A percentile compares a stretch with the other conserved stretches of the same genome.
Evolutionary conservation across 2,888 invertebrate genomes (phyloP).

Genomic region (Lasioglossum leucozonium): DNA sequence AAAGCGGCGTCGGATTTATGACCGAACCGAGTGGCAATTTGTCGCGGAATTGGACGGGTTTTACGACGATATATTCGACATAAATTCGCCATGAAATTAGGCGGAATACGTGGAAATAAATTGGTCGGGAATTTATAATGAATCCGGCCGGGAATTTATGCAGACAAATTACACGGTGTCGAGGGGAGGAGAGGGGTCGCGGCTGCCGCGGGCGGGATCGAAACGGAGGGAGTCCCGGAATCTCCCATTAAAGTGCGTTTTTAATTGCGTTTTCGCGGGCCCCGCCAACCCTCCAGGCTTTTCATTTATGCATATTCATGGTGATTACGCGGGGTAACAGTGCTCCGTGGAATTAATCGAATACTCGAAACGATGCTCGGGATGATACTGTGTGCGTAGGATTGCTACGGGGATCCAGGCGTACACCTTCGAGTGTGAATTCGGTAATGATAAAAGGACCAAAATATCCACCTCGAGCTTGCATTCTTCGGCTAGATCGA

Average conservation of each 20-base stretch:
- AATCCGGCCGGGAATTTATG: slow-evolving; percentile 16
- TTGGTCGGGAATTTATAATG: slow-evolving; percentile 16
- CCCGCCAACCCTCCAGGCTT: background rate
- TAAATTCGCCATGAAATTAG: slow-evolving; percentile 27
- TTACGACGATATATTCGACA: slow-evolving; percentile 27
- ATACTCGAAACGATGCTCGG: background rate
- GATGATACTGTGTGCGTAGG: background rate
- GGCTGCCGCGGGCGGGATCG: background rate
- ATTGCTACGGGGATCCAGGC: background rate
- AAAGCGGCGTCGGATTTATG: slow-evolving; percentile 26
- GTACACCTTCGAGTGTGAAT: background rate
- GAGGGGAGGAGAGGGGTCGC: background rate
- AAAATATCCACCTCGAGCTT: background rate
- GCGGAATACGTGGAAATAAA: slow-evolving; percentile 15
- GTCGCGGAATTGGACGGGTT: slow-evolving; percentile 13
- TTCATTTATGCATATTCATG: slow-evolving; percentile 15
- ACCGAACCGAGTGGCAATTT: slow-evolving; percentile 18
- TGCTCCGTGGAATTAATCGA: slow-evolving; percentile 8
- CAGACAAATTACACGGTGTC: slow-evolving; percentile 2
- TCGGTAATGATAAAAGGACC: background rate
- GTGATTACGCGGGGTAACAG: background rate
- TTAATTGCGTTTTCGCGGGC: background rate
- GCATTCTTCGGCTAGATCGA: background rate
- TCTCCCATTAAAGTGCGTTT: background rate
- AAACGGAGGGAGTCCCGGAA: background rate